These are phyloP conservation scores for Xenopus petersii DNA, from an alignment of 2,797 vertebrate genomes.

Conservation along the genomic window DNA sequence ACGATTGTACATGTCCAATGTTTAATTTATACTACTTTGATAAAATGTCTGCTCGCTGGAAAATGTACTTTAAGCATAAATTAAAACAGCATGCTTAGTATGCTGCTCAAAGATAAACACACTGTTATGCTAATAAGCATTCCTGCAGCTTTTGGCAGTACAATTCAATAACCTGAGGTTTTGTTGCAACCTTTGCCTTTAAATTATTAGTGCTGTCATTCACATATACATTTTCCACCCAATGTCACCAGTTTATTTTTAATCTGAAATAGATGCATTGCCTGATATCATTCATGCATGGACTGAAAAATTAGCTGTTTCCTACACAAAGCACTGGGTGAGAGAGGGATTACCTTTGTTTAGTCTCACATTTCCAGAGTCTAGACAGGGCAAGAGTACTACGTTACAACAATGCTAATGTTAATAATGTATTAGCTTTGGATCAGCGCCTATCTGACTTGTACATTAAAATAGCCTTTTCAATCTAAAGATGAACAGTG, in stretches of 20 bases:
- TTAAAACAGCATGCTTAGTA: neutral
- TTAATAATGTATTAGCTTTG: conserved; percentile 54
- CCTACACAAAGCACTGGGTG: conserved; percentile 40
- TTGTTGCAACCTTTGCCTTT: conserved; percentile 46
- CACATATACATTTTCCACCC: conserved; percentile 53
- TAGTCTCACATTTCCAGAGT: conserved; percentile 49
- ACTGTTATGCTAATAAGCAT: conserved; percentile 31
- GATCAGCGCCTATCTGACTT: conserved; percentile 44
- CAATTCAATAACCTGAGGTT: conserved; percentile 18
- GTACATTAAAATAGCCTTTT: conserved; percentile 41
- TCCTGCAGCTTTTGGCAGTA: conserved; percentile 39
- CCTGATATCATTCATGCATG: conserved; percentile 43
- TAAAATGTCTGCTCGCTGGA: neutral
- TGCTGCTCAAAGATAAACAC: neutral
- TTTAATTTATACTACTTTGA: neutral
- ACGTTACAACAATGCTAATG: conserved; percentile 50
- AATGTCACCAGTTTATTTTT: conserved; percentile 49
- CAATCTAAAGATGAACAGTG: conserved; percentile 14
- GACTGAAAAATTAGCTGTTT: conserved; percentile 52
- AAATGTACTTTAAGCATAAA: neutral
- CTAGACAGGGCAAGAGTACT: conserved; percentile 49
- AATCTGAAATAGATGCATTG: conserved; percentile 52
- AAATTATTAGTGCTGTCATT: conserved; percentile 51
- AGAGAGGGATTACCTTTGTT: conserved; percentile 53
- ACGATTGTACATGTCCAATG: neutral